Evolutionary conservation across 92 coral and sea anemone genomes (phyloP).

Genomic region (Micromussa lordhowensis): DNA sequence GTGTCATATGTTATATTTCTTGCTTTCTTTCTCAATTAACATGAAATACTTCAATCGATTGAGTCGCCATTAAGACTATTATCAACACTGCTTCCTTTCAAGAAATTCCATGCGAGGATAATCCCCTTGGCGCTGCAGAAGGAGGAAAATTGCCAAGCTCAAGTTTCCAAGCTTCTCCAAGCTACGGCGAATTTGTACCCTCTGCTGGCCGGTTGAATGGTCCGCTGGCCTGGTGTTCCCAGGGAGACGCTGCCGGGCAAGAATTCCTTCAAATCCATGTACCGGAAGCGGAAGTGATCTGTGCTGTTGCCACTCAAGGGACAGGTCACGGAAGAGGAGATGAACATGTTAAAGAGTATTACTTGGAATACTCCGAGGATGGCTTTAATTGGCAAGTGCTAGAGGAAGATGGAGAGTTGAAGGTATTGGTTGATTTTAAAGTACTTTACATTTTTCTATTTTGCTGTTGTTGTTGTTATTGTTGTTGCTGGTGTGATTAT

Average conservation of each 20-base stretch:
- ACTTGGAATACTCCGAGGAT: constrained; percentile 1
- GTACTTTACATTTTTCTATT: background rate
- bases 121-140: constrained; percentile 19
- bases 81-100: no score
- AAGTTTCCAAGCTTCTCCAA: constrained; percentile 4
- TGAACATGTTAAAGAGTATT: background rate
- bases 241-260: background rate
- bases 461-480: no score
- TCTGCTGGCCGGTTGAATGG: constrained; percentile 29
- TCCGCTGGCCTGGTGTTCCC: constrained; percentile 20
- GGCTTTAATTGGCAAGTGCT: background rate
- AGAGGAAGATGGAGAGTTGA: constrained; percentile 15
- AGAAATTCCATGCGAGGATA: constrained; percentile 25
- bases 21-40: no score
- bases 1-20: no score
- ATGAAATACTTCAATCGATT: no score
- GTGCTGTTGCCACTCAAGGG: constrained; percentile 36
- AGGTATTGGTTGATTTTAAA: constrained; percentile 1
- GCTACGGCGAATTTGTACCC: background rate
- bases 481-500: background rate
- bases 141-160: constrained; percentile 21
- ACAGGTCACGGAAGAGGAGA: background rate
- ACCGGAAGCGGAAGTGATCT: constrained; percentile 21
- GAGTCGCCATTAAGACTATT: no score
- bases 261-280: constrained; percentile 24